Evolutionary conservation across 2,113 vertebrate genomes (phyloP), one percentile per base, ranked within the genome.

Genomic region (Cavia aperea): DNA sequence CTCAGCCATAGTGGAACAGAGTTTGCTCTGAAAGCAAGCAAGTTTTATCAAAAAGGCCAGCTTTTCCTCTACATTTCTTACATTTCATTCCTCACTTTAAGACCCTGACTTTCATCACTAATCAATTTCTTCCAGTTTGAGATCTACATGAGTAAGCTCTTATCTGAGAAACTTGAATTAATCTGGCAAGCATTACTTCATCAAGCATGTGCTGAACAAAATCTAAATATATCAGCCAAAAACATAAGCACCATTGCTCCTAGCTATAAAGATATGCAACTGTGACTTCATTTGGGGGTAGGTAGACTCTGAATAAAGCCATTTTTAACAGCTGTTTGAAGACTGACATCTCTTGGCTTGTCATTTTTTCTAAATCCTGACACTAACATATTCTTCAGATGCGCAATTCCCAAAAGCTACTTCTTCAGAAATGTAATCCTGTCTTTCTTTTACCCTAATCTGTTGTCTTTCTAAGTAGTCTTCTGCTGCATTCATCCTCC

Each of bases 221-320:
- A 94, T 92, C 96, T 96, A 97, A 96, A 97, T 96, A 92, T 97
- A 95, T 95, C 94, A 58, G 86, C 94, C 84, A 84, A 94, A 92
- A 83, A 90, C 93, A 92, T 93, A 96, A 94, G 96, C 90, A 90
- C 56, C 93, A 68, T 91, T 62, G 86, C 88, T 90, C 86, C 70
- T 39, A 75, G 85, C 81, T 54, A 33, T 75, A 60, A 92, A 95
- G 90, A 94, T 66, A 70, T 63, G 79, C 56, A 88, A 36, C 79
- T 49, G 62, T 68, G 90, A 86, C 81, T 93, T 92, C 81, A 81
- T 78, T n/a, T 58, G 77, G 88, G 82, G 63, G 29, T 31, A 68
- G 87, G 72, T 81, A 70, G 60, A 78, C 54, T 66, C 68, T 75
- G 43, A 60, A 18, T 77, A 81, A 88, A 93, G 77, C 24, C 65